phyloP scores from a whole-genome alignment of 1,140 invertebrate species.

The Atta texana region DNA sequence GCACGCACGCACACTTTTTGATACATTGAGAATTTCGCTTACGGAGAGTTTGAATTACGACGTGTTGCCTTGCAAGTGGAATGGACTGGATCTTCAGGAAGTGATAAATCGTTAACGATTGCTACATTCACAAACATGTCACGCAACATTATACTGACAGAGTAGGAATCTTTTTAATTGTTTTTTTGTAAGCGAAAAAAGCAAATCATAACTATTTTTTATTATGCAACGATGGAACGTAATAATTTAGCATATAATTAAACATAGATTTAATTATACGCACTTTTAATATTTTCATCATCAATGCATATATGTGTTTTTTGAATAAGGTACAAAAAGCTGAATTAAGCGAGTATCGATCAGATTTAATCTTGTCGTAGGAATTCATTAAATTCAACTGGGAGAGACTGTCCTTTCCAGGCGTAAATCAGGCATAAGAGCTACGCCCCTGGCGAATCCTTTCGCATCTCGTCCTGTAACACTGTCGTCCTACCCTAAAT shows the following conservation, averaged over 20 bases:
- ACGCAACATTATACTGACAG: neutral
- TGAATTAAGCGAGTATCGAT: constrained; percentile 9
- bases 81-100: neutral
- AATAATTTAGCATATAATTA: constrained; percentile 20
- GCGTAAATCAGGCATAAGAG: constrained; percentile 44
- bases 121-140: neutral
- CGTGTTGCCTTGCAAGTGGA: constrained; percentile 1
- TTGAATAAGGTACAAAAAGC: neutral
- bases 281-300: neutral
- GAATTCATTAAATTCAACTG: constrained; percentile 29
- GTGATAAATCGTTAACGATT: constrained; percentile 29
- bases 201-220: neutral
- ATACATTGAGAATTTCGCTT: constrained; percentile 43
- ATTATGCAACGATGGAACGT: too few relatives aligned
- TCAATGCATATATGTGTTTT: too few relatives aligned
- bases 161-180: neutral
- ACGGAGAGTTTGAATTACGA: neutral
- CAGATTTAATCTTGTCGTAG: constrained; percentile 34
- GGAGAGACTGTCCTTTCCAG: constrained; percentile 18
- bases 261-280: neutral
- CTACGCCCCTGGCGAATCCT: constrained; percentile 57
- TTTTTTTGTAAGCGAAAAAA: neutral
- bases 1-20: neutral
- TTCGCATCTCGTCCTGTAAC: constrained; percentile 67
- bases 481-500: constrained; percentile 80